Evolutionary conservation across 2,113 vertebrate genomes (phyloP).

Genomic region (Thunnus thynnus): DNA sequence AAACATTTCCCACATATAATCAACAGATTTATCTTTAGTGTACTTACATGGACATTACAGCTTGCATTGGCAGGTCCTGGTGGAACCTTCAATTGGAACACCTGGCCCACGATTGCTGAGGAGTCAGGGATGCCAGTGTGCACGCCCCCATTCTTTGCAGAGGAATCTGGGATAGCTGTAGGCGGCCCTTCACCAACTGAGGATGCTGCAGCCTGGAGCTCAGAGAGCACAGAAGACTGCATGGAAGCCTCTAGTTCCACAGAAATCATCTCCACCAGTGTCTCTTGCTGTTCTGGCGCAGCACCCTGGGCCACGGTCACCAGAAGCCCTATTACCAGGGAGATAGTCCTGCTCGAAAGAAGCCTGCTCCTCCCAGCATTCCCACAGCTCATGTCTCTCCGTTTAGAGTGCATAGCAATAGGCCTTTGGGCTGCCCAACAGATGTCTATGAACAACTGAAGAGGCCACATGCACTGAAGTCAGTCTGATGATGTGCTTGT

Average conservation of each 20-base stretch:
- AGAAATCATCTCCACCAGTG: conserved; percentile 86
- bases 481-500: conserved; percentile 65
- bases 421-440: conserved; percentile 69
- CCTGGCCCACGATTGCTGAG: conserved; percentile 90
- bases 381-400: conserved; percentile 62
- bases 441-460: conserved; percentile 71
- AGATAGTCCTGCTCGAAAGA: conserved; percentile 86
- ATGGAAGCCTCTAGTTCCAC: conserved; percentile 94
- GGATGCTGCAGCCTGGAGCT: conserved; percentile 83
- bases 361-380: conserved; percentile 70
- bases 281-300: conserved; percentile 84
- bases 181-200: conserved; percentile 75
- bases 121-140: conserved; percentile 91
- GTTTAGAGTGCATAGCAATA: conserved; percentile 85
- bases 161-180: conserved; percentile 87
- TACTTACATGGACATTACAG: conserved; percentile 79
- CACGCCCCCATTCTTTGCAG: conserved; percentile 75
- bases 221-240: conserved; percentile 89
- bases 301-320: conserved; percentile 79
- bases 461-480: conserved; percentile 78
- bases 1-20: not conserved
- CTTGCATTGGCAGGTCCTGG: conserved; percentile 84
- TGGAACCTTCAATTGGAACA: conserved; percentile 90
- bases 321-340: conserved; percentile 83
- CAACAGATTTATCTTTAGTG: not conserved